Conservation (phyloP, 2,113 vertebrate genomes). For the Xenopus laevis region DNA sequence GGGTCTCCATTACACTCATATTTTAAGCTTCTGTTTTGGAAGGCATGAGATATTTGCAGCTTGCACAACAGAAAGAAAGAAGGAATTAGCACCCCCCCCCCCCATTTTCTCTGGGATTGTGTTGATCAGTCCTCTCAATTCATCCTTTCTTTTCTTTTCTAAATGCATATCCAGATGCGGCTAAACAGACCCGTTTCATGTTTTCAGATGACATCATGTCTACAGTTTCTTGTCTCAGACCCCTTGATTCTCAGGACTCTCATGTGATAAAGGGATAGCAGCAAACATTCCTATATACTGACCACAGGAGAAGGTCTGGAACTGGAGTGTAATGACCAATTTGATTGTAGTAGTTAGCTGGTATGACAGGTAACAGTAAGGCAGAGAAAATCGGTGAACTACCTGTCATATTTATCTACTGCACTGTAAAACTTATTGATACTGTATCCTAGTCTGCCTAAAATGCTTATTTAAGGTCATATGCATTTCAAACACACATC, state of each 20-base stretch:
- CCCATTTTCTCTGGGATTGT: not conserved
- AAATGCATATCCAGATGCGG: constrained; percentile 34
- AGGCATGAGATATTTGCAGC: not conserved
- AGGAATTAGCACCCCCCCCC: not conserved
- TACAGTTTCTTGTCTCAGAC: constrained; percentile 18
- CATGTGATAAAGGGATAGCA: not conserved
- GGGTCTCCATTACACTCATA: no score
- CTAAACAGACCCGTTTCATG: constrained; percentile 20
- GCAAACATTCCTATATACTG: not conserved
- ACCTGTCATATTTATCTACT: no score
- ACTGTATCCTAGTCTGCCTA: no score
- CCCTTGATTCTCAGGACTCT: constrained; percentile 8
- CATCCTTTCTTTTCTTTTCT: constrained; percentile 3
- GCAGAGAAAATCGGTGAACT: no score
- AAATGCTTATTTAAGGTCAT: no score
- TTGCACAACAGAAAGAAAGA: not conserved
- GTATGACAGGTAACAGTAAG: no score
- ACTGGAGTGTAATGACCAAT: not conserved
- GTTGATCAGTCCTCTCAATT: constrained; percentile 19
- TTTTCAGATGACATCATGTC: constrained; percentile 43
- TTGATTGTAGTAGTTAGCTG: no score
- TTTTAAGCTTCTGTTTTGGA: constrained; percentile 3
- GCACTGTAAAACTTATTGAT: no score
- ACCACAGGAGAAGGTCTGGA: not conserved
- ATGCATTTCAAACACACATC: no score